These are phyloP conservation scores for Torymus auratus DNA, from an alignment of 2,888 invertebrate species.

Conservation along the genomic window DNA sequence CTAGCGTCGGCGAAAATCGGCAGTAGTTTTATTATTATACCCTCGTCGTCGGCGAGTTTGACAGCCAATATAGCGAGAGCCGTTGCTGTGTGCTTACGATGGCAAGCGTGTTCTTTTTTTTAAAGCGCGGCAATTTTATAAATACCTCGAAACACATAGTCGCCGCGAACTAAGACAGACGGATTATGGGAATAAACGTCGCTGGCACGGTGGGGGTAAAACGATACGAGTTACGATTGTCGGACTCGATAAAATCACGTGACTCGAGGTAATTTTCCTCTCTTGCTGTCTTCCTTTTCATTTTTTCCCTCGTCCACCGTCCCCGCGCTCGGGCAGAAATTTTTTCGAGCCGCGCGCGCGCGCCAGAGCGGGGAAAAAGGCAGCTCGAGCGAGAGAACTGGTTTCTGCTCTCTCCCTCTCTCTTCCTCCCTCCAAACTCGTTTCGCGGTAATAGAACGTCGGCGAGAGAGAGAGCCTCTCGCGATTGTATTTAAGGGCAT, in stretches of 20 bases:
- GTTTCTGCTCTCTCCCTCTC: conserved; percentile 61
- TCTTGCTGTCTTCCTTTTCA: neutral
- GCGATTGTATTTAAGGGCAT: conserved; percentile 41
- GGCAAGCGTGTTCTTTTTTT: neutral
- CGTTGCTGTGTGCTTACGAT: neutral
- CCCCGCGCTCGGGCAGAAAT: neutral
- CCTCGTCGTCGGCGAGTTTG: too few relatives aligned
- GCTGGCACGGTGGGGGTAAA: neutral
- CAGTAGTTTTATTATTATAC: too few relatives aligned
- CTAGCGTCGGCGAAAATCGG: too few relatives aligned
- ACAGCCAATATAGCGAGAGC: too few relatives aligned
- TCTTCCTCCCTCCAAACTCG: conserved; percentile 63
- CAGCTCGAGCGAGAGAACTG: conserved; percentile 63
- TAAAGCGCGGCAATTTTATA: conserved; percentile 47
- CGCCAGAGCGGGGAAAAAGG: conserved; percentile 54
- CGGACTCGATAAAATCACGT: conserved; percentile 35
- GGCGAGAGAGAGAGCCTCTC: neutral
- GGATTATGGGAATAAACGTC: conserved; percentile 41
- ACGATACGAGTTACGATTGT: neutral
- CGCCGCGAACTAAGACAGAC: too few relatives aligned
- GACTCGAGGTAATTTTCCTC: conserved; percentile 52
- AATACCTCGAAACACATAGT: conserved; percentile 11
- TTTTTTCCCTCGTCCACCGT: neutral
- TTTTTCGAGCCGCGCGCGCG: conserved; percentile 18
- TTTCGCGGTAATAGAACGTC: conserved; percentile 64